Evolutionary conservation across 2,113 vertebrate genomes (phyloP), one percentile per base, ranked within the genome.

Genomic region (Halichoeres trimaculatus): DNA sequence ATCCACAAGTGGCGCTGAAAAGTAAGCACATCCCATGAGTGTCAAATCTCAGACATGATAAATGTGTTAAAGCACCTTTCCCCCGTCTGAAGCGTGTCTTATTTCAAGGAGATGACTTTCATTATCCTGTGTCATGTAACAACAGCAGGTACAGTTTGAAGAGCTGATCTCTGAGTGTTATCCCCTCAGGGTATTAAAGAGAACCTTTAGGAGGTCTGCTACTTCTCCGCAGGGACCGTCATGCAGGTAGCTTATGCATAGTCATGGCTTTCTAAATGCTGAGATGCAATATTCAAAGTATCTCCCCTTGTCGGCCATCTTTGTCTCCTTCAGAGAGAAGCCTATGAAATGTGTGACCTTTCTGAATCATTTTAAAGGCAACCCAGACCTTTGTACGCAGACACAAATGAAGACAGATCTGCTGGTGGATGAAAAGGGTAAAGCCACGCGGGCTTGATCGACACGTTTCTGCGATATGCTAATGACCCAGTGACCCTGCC

Each of bases 1-100:
- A 84, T 98, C 96, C 67, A 98, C 96, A 38, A 98, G 90, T 0
- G 97, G 96, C 10, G 97, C 97, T 99, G 76, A 52, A 78, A 88
- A 24, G 76, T 12, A 85, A 51, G 77, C 5, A 23, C 8, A 40
- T 50, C 38, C 51, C 51, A 56, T 26, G 5, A 53, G 41, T 2
- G 1, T n/a, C 26, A 55, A 36, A 69, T 61, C 23, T 70, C 52
- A 30, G 22, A 50, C 20, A 12, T 30, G 53, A 59, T 48, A 52
- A 65, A 60, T 48, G n/a, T 22, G 34, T 48, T 70, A 41, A 80
- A 69, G 16, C 16, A 40, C 63, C 8, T 4, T 51, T 64, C 55
- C 30, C 2, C 2, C 8, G 10, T 11, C 17, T 60, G 26, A 59
- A 23, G 52, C 47, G 40, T 41, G 52, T 64, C 40, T 66, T 41